Evolutionary conservation across 2,797 vertebrate species (phyloP), one percentile per base, ranked within the genome.

Genomic region (Prunella strophiata): DNA sequence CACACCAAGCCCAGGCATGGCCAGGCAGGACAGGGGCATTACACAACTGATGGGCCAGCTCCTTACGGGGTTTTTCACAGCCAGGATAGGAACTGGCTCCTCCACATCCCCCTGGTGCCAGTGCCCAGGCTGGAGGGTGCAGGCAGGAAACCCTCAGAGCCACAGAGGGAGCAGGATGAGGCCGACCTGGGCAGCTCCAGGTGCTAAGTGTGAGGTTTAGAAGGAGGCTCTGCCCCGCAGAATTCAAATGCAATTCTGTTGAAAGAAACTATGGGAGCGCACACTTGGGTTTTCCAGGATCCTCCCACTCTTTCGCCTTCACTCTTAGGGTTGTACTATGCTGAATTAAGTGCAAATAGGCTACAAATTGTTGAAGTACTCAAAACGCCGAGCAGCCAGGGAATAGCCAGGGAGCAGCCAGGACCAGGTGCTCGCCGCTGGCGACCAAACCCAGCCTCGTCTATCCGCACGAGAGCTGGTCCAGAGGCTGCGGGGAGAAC

Each of bases 131-230:
- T 32, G 10, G 61, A 10, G 19, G 18, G 2, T 0, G 16, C 63
- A 19, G 57, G 9, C 12, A 13, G 4, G 17, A 14, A 42, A 5
- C 26, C n/a, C 54, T 30, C 23, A 8, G 34, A 13, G 43, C 3
- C 10, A 32, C 58, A 8, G 5, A 20, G 27, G 17, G 47, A 36
- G 34, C 0, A 0, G 32, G 43, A 38, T 30, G 14, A 3, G 1
- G 51, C 65, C 13, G 0, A 5, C 13, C 25, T 0, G 4, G 36
- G 59, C 42, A 26, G 14, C 15, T 48, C 25, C 57, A 10, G 27
- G 42, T 12, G 19, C 2, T 1, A 7, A 13, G 7, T 0, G 15
- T 1, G 23, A 54, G 6, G 40, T 15, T 74, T 3, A n/a, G n/a
- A 2, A 47, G 7, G 15, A 25, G 8, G n/a, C 27, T 78, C 9